Percentiles rank a stretch among this genome's conserved stretches.
These are phyloP conservation scores for Drosophila limbata DNA, from an alignment of 2,888 invertebrate species.

Conservation along the genomic window DNA sequence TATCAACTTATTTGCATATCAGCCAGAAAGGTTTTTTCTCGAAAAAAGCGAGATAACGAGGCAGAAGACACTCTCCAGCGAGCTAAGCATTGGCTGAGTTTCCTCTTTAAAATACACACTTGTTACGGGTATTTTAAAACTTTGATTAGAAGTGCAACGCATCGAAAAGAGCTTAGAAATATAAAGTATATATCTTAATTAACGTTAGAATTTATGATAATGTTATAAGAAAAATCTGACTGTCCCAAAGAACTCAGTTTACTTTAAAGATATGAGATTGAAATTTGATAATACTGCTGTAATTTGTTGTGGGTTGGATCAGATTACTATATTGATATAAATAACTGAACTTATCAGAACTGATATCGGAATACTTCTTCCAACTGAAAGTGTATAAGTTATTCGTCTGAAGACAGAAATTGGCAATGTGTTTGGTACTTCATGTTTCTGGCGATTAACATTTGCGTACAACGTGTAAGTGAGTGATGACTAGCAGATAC, in stretches of 20 bases:
- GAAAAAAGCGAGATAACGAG: conserved; percentile 42
- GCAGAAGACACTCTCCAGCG: conserved; percentile 10
- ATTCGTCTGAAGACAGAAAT: conserved; percentile 1
- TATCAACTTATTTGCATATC: conserved; percentile 78
- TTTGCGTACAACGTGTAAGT: conserved; percentile 9
- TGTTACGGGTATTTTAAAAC: neutral
- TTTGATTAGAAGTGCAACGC: neutral
- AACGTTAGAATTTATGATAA: neutral
- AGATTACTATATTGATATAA: neutral
- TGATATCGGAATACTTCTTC: neutral
- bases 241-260: neutral
- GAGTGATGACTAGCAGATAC: conserved; percentile 11
- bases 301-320: neutral
- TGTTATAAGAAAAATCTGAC: neutral
- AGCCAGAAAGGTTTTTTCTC: conserved; percentile 56
- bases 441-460: conserved; percentile 8
- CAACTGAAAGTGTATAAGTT: conserved; percentile 15
- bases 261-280: neutral
- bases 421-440: conserved; percentile 1
- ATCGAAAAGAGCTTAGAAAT: neutral
- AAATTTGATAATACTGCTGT: neutral
- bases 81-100: conserved; percentile 35
- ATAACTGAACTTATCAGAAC: neutral
- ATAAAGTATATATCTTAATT: neutral
- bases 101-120: conserved; percentile 20